Percentiles rank a stretch among this genome's conserved stretches.
phyloP scores from a whole-genome alignment of 2,888 invertebrate genomes.

The Chydorus sphaericus region DNA sequence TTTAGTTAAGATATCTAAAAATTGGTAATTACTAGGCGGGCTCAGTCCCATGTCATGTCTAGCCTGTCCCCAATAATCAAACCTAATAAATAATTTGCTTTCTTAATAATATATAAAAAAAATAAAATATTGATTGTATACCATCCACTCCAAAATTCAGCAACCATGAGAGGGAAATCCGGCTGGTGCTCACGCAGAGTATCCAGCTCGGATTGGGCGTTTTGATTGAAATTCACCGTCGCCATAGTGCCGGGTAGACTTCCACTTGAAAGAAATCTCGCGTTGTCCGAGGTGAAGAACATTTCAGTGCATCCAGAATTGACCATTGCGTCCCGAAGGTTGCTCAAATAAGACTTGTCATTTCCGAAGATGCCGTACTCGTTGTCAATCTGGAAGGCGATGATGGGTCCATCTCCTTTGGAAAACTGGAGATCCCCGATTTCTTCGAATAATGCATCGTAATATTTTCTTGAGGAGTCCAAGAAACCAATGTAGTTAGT shows the following conservation, averaged over 20 bases:
- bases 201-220: constrained; percentile 31
- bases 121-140: constrained; percentile 35
- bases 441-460: constrained; percentile 29
- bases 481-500: constrained; percentile 31
- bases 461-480: constrained; percentile 30
- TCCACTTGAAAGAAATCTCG: not conserved
- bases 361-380: constrained; percentile 34
- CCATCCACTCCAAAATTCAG: constrained; percentile 46
- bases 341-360: constrained; percentile 28
- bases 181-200: constrained; percentile 33
- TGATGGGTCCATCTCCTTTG: constrained; percentile 34
- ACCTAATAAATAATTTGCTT: no score
- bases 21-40: no score
- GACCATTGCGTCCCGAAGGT: constrained; percentile 28
- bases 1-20: no score
- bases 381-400: constrained; percentile 37
- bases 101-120: not conserved
- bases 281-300: constrained; percentile 37
- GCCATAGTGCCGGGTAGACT: constrained; percentile 29
- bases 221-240: constrained; percentile 39
- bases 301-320: constrained; percentile 32
- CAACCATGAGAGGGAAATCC: constrained; percentile 37
- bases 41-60: no score
- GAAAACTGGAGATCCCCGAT: constrained; percentile 32
- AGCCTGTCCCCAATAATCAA: no score